phyloP scores from a whole-genome alignment of 23 tunicate species.

The Styela plicata region DNA sequence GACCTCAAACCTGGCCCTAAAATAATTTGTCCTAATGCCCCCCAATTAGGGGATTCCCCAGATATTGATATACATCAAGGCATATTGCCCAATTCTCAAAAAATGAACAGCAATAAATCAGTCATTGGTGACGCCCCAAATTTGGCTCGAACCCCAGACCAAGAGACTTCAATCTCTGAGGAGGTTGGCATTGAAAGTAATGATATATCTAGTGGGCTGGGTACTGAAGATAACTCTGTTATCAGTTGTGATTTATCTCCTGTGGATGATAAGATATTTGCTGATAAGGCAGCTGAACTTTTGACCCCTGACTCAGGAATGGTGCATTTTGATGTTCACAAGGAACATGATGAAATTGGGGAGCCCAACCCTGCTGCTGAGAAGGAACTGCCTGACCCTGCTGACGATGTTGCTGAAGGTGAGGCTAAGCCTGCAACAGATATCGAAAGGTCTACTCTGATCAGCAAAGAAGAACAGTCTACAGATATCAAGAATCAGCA shows the following conservation, averaged over 20 bases:
- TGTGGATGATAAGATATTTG: neutral
- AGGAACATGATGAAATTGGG: neutral
- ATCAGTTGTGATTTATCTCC: neutral
- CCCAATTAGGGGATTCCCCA: neutral
- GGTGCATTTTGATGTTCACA: slow-evolving; percentile 24
- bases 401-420: no score
- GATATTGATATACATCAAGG: neutral
- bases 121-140: no score
- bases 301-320: slow-evolving; percentile 20
- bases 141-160: no score
- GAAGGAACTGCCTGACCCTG: neutral
- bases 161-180: neutral
- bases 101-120: no score
- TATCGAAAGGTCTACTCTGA: neutral
- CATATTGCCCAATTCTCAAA: no score
- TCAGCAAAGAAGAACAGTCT: neutral
- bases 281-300: neutral
- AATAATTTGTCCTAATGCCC: neutral
- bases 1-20: neutral
- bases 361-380: neutral
- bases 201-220: neutral
- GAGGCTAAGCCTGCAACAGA: neutral
- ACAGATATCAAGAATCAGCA: neutral
- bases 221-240: neutral
- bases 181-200: neutral